phyloP scores from a whole-genome alignment of 2,888 invertebrate species.

The Dolichopus griseipennis region DNA sequence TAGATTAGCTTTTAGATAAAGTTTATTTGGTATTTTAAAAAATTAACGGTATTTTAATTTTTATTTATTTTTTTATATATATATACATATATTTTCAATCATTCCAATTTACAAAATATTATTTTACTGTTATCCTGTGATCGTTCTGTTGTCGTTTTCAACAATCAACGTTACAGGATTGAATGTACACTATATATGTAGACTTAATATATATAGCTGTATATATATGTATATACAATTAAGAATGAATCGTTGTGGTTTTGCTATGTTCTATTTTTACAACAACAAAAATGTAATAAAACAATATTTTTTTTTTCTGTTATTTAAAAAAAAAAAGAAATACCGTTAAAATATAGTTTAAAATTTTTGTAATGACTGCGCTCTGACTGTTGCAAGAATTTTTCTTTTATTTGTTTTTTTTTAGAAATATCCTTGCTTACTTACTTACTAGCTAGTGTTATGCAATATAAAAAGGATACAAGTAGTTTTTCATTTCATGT shows the following conservation, averaged over 20 bases:
- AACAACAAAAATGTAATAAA: neutral
- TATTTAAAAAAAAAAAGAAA: no score
- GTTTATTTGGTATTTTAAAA: no score
- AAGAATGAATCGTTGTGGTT: neutral
- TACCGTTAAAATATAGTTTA: neutral
- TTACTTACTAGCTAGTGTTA: neutral
- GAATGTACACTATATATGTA: no score
- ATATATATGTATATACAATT: no score
- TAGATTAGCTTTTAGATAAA: slow-evolving; percentile 1
- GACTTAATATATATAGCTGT: no score
- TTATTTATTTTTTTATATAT: neutral
- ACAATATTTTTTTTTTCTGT: neutral
- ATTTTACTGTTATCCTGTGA: neutral
- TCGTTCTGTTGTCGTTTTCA: neutral
- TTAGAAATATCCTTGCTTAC: no score
- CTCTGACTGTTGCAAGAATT: slow-evolving; percentile 3
- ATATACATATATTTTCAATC: neutral
- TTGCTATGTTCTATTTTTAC: no score
- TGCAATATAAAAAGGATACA: neutral
- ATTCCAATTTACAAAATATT: no score
- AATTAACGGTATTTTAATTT: neutral
- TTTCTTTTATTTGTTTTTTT: neutral
- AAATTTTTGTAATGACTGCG: neutral
- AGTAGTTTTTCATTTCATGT: neutral
- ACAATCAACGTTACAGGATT: neutral